These are phyloP conservation scores for Monomorium pharaonis DNA, from an alignment of 1,140 invertebrate species.

Conservation along the genomic window DNA sequence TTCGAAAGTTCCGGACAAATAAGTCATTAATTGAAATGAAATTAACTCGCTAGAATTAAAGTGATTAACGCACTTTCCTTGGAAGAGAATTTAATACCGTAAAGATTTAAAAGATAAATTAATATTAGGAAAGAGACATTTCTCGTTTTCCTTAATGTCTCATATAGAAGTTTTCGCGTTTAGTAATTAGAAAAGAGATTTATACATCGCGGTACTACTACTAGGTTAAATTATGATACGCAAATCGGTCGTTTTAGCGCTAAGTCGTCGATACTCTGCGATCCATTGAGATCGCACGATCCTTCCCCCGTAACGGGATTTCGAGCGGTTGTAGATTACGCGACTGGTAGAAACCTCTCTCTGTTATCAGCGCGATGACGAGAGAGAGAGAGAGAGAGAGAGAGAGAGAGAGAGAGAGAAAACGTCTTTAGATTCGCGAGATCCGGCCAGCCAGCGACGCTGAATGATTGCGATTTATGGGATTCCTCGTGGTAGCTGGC, in stretches of 20 bases:
- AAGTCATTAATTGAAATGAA: background rate
- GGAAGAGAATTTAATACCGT: background rate
- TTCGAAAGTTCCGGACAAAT: background rate
- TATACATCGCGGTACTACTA: background rate
- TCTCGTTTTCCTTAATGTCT: background rate
- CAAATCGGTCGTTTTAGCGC: conserved; percentile 12
- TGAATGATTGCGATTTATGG: conserved; percentile 66
- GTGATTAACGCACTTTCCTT: background rate
- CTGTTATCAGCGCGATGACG: conserved; percentile 45
- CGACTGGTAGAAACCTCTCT: background rate
- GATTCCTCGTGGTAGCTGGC: conserved; percentile 19
- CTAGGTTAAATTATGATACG: conserved; percentile 1
- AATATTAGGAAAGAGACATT: background rate
- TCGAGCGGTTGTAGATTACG: conserved; percentile 41
- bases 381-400: too few relatives aligned
- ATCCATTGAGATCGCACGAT: conserved; percentile 44
- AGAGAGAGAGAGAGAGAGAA: too few relatives aligned
- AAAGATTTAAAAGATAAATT: background rate
- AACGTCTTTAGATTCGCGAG: conserved; percentile 18
- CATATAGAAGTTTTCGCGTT: background rate
- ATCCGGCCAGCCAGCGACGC: background rate
- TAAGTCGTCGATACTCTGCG: conserved; percentile 5
- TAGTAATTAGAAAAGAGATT: background rate
- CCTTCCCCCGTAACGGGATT: conserved; percentile 51
- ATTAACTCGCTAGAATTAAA: background rate